Evolutionary conservation across 2,888 invertebrate species (phyloP).

Genomic region (Drosophila eohydei): DNA sequence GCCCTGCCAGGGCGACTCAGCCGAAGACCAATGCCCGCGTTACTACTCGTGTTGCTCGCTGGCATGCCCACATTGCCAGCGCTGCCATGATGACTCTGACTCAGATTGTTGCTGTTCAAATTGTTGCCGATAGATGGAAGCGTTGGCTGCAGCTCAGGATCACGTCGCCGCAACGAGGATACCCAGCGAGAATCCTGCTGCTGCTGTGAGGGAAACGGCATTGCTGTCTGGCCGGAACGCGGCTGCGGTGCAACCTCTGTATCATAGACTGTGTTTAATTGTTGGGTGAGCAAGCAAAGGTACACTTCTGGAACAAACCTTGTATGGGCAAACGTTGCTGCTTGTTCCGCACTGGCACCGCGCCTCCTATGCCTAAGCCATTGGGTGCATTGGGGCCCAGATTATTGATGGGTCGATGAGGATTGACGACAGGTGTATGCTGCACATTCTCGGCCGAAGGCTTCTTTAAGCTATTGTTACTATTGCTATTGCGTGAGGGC

Average conservation of each 20-base stretch:
- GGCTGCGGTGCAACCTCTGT: constrained; percentile 85
- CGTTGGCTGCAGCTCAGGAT: constrained; percentile 88
- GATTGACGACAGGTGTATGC: constrained; percentile 31
- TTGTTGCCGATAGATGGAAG: constrained; percentile 87
- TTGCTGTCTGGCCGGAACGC: constrained; percentile 71
- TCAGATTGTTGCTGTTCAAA: constrained; percentile 60
- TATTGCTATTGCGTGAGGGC: constrained; percentile 71
- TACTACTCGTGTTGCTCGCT: constrained; percentile 69
- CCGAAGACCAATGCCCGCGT: constrained; percentile 62
- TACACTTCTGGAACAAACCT: constrained; percentile 71
- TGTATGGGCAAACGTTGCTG: constrained; percentile 84
- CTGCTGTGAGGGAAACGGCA: constrained; percentile 82
- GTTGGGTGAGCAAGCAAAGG: constrained; percentile 44
- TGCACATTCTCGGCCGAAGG: constrained; percentile 42
- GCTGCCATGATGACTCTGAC: constrained; percentile 82
- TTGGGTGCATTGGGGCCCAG: constrained; percentile 68
- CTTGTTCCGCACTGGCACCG: constrained; percentile 73
- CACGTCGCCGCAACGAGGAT: constrained; percentile 88
- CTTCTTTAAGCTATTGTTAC: constrained; percentile 58
- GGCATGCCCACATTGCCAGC: constrained; percentile 85
- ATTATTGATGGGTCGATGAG: constrained; percentile 67
- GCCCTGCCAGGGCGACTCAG: constrained; percentile 77
- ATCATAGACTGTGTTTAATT: constrained; percentile 72
- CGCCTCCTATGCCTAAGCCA: constrained; percentile 66
- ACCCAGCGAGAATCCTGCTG: constrained; percentile 88